Percentiles rank a stretch among this genome's conserved stretches.
Evolutionary conservation across 2,113 vertebrate species (phyloP).

Genomic region (Rattus rattus): DNA sequence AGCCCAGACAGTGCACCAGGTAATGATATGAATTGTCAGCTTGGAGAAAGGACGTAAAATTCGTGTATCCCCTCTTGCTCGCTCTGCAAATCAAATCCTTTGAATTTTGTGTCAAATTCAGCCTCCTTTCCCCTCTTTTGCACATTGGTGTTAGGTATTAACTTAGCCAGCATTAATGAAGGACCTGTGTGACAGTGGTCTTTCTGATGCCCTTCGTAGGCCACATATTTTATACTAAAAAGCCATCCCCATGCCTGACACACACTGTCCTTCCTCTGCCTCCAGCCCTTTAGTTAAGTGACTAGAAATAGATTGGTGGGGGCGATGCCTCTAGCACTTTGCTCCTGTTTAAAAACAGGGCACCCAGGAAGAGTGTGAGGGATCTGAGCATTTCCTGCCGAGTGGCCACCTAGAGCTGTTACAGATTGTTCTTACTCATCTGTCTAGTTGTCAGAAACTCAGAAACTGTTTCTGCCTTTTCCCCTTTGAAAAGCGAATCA

Average conservation of each 20-base stretch:
- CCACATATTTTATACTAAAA: not conserved
- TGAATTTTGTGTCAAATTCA: not conserved
- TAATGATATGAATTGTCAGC: not conserved
- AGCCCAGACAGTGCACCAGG: not conserved
- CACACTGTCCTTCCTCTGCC: not conserved
- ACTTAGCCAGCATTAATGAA: not conserved
- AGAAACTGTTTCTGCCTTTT: slow-evolving; percentile 3
- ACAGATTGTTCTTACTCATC: not conserved
- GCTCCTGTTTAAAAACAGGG: slow-evolving; percentile 9
- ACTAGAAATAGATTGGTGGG: not conserved
- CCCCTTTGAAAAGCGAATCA: not conserved
- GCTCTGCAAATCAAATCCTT: not conserved
- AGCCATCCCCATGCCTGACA: not conserved
- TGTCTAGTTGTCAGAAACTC: slow-evolving; percentile 13
- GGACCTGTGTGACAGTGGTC: not conserved
- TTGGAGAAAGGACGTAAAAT: not conserved
- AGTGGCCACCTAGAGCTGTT: not conserved
- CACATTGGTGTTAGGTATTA: not conserved
- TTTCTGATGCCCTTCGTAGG: not conserved
- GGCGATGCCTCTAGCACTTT: not conserved
- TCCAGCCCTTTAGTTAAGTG: not conserved
- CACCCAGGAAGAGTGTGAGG: not conserved
- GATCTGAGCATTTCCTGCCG: not conserved
- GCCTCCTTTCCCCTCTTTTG: not conserved
- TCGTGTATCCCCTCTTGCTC: not conserved